Evolutionary conservation across 1,140 invertebrate species (phyloP).

Genomic region (Drosophila nigromelanica): DNA sequence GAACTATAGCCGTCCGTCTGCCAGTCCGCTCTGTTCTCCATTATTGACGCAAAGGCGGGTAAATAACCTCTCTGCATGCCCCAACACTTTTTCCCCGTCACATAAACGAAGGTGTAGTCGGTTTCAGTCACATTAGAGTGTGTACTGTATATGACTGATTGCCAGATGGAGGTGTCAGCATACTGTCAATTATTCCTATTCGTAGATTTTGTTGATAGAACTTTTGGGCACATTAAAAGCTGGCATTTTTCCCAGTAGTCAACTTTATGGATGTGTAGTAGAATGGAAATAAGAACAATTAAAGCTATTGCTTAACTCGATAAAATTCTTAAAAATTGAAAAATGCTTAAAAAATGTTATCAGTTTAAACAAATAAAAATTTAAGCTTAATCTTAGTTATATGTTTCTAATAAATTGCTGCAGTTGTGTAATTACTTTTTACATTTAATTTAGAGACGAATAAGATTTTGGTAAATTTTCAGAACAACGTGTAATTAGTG

Average conservation of each 20-base stretch:
- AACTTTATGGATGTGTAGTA: no score
- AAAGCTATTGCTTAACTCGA: no score
- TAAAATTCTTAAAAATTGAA: no score
- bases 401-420: no score
- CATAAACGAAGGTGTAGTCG: conserved; percentile 60
- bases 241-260: background rate
- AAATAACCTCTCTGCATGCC: conserved; percentile 70
- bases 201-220: conserved; percentile 5
- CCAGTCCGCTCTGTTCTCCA: conserved; percentile 34
- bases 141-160: conserved; percentile 36
- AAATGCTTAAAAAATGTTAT: no score
- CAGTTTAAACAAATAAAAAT: background rate
- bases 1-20: conserved; percentile 30
- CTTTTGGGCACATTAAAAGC: background rate
- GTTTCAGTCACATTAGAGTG: conserved; percentile 21
- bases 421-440: no score
- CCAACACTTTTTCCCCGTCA: conserved; percentile 40
- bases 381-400: no score
- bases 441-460: no score
- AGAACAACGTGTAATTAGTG: background rate
- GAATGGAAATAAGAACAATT: no score
- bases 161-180: conserved; percentile 30
- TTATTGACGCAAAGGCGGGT: conserved; percentile 74
- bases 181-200: conserved; percentile 5
- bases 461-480: no score